These are phyloP conservation scores for Thymallus thymallus DNA, from an alignment of 2,113 vertebrate genomes.

Conservation along the genomic window DNA sequence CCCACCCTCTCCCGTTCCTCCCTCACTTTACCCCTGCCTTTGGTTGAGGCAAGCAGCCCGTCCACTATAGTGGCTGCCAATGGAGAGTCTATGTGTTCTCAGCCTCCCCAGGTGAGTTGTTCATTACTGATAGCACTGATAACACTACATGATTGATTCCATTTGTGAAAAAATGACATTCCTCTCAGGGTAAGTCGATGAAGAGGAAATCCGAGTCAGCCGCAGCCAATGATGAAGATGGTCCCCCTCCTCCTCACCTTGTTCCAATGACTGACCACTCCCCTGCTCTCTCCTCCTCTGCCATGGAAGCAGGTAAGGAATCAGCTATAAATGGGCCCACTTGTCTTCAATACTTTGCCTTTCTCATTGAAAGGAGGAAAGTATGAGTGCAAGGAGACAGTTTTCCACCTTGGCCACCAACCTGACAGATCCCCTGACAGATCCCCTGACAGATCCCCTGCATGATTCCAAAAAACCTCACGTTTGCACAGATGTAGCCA, in stretches of 20 bases:
- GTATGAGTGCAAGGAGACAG: too few species aligned
- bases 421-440: too few species aligned
- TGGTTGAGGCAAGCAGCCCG: conserved; percentile 40
- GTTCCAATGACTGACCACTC: conserved; percentile 70
- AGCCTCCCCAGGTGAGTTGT: conserved; percentile 55
- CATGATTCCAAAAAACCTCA: background rate
- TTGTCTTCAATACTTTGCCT: background rate
- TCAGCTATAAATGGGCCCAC: background rate
- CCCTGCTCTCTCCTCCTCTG: conserved; percentile 50
- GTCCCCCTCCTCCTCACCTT: conserved; percentile 60
- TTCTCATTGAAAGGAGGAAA: background rate
- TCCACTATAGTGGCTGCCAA: conserved; percentile 34
- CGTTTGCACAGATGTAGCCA: background rate
- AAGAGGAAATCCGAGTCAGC: conserved; percentile 71
- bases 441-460: too few species aligned
- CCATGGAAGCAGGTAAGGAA: conserved; percentile 61
- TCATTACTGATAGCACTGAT: background rate
- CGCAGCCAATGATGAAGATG: conserved; percentile 54
- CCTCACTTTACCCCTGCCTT: conserved; percentile 25
- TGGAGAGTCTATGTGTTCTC: conserved; percentile 42
- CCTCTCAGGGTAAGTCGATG: conserved; percentile 62
- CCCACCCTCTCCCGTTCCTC: conserved; percentile 27
- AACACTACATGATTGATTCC: background rate
- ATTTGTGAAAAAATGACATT: too few species aligned
- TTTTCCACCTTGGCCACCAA: too few species aligned